Evolutionary conservation across 2,113 vertebrate genomes (phyloP).

Genomic region (Narcine bancroftii): DNA sequence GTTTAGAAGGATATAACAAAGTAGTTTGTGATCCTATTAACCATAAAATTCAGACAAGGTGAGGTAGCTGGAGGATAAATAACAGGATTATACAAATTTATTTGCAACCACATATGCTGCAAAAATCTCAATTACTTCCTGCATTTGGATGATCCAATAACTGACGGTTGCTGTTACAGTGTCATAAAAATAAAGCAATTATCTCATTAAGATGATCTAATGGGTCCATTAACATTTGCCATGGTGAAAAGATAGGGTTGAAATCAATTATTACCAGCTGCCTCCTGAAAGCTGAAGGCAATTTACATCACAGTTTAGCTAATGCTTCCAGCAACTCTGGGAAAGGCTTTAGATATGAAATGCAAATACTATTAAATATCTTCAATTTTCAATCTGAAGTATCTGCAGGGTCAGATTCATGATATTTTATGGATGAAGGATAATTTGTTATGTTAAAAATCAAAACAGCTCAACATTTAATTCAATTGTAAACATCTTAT

Average conservation of each 20-base stretch:
- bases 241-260: not conserved
- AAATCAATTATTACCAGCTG: not conserved
- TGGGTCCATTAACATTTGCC: not conserved
- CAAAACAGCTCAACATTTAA: not conserved
- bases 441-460: not conserved
- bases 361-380: too few species aligned
- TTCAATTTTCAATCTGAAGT: too few species aligned
- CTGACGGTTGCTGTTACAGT: not conserved
- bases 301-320: not conserved
- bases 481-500: conserved; percentile 1
- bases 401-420: not conserved
- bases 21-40: not conserved
- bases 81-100: not conserved
- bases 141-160: not conserved
- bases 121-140: not conserved
- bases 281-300: not conserved
- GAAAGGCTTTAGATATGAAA: not conserved
- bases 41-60: not conserved
- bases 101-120: not conserved
- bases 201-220: not conserved
- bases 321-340: not conserved
- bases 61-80: not conserved
- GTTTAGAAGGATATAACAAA: not conserved
- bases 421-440: not conserved
- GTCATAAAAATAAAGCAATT: not conserved